Evolutionary conservation across 2,113 vertebrate genomes (phyloP).

Genomic region (Pluvialis apricaria): DNA sequence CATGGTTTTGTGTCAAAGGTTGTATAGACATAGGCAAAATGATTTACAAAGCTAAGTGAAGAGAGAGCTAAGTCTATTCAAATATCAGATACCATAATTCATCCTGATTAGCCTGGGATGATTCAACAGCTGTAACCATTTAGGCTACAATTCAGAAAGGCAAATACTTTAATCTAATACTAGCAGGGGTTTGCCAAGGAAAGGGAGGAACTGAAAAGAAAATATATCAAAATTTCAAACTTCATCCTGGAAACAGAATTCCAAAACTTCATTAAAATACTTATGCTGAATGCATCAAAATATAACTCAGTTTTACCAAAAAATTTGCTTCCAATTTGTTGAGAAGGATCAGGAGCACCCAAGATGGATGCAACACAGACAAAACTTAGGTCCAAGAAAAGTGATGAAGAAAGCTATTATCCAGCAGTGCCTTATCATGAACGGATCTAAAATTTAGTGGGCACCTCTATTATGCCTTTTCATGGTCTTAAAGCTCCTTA

Average conservation of each 20-base stretch:
- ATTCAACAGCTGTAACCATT: slow-evolving; percentile 65
- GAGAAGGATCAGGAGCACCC: neutral
- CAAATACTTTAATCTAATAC: slow-evolving; percentile 51
- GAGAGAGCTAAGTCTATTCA: slow-evolving; percentile 36
- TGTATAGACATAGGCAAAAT: slow-evolving; percentile 1
- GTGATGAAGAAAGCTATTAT: neutral
- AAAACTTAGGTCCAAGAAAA: neutral
- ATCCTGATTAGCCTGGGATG: slow-evolving; percentile 50
- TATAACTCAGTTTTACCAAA: neutral
- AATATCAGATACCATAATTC: slow-evolving; percentile 50
- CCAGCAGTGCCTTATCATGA: neutral
- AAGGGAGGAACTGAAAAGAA: slow-evolving; percentile 60
- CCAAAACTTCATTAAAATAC: slow-evolving; percentile 31
- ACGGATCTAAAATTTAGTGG: neutral
- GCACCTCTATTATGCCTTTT: neutral
- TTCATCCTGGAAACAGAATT: slow-evolving; percentile 41
- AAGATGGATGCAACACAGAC: neutral
- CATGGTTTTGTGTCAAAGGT: slow-evolving; percentile 7
- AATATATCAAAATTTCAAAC: slow-evolving; percentile 49
- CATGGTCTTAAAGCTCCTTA: neutral
- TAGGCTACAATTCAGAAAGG: slow-evolving; percentile 50
- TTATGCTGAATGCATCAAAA: neutral
- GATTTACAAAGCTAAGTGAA: slow-evolving; percentile 34
- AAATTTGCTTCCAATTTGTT: neutral
- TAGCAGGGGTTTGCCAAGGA: slow-evolving; percentile 29